Conservation (phyloP, 1,140 invertebrate species). For the Drosophila santomea region DNA sequence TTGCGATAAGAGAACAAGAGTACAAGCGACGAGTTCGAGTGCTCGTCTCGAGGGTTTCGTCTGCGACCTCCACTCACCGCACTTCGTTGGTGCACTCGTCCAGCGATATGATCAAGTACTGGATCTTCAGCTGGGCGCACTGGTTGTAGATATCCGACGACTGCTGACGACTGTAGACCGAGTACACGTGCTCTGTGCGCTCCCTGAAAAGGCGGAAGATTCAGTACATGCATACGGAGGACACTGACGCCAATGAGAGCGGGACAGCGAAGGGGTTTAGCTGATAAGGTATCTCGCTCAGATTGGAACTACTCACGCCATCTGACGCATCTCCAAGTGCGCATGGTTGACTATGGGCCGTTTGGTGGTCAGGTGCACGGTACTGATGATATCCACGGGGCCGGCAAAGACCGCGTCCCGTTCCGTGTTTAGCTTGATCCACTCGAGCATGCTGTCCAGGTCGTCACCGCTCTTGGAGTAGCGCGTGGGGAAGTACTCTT, state of each 20-base stretch:
- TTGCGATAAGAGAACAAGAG: background rate
- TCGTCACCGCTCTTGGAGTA: slow-evolving; percentile 54
- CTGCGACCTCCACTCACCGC: slow-evolving; percentile 46
- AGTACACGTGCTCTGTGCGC: slow-evolving; percentile 79
- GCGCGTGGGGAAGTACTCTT: slow-evolving; percentile 71
- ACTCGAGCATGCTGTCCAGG: slow-evolving; percentile 77
- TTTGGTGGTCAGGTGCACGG: slow-evolving; percentile 76
- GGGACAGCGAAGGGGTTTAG: background rate
- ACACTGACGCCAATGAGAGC: background rate
- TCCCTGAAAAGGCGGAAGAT: slow-evolving; percentile 45
- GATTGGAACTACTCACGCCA: slow-evolving; percentile 66
- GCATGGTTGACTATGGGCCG: slow-evolving; percentile 83
- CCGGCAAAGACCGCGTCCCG: slow-evolving; percentile 81
- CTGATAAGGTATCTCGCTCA: slow-evolving; percentile 3
- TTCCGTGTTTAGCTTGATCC: slow-evolving; percentile 83
- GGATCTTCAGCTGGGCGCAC: slow-evolving; percentile 80
- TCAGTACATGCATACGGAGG: background rate
- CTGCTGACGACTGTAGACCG: slow-evolving; percentile 82
- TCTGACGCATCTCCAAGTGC: slow-evolving; percentile 79
- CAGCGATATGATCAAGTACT: slow-evolving; percentile 81
- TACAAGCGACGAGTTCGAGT: background rate
- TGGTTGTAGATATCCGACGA: slow-evolving; percentile 84
- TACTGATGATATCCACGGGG: slow-evolving; percentile 80
- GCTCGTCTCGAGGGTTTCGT: background rate
- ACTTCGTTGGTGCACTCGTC: slow-evolving; percentile 76